These are phyloP conservation scores for Elmis aenea DNA, from an alignment of 2,888 invertebrate species.

Conservation along the genomic window DNA sequence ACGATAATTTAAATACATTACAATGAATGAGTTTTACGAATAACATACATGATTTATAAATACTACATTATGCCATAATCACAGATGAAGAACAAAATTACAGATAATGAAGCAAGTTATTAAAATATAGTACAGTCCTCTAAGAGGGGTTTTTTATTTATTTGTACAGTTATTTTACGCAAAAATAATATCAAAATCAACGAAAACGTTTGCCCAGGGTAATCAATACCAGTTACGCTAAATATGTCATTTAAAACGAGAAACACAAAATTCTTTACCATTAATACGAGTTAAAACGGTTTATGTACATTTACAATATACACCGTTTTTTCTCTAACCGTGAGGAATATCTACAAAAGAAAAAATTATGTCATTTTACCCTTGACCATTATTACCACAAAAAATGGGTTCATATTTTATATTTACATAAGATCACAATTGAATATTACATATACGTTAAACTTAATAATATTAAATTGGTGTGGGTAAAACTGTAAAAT, in stretches of 20 bases:
- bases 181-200: too few relatives aligned
- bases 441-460: conserved; percentile 39
- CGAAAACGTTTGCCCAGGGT: too few relatives aligned
- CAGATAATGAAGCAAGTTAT: conserved; percentile 33
- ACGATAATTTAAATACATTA: too few relatives aligned
- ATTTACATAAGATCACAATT: conserved; percentile 47
- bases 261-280: too few relatives aligned
- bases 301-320: conserved; percentile 26
- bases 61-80: too few relatives aligned
- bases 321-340: conserved; percentile 18
- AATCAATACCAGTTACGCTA: too few relatives aligned
- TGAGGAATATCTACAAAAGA: conserved; percentile 20
- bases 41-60: too few relatives aligned
- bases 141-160: conserved; percentile 25
- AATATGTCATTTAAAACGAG: too few relatives aligned
- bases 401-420: conserved; percentile 20
- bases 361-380: conserved; percentile 13
- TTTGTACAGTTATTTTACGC: conserved; percentile 28
- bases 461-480: conserved; percentile 62
- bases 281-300: conserved; percentile 16
- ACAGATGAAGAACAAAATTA: conserved; percentile 42
- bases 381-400: conserved; percentile 12
- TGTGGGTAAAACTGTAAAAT: conserved; percentile 84
- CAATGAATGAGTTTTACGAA: too few relatives aligned
- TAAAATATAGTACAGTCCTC: conserved; percentile 32